Evolutionary conservation across 2,888 invertebrate genomes (phyloP), one percentile per base, ranked within the genome.

Genomic region (Anorthoa munda): DNA sequence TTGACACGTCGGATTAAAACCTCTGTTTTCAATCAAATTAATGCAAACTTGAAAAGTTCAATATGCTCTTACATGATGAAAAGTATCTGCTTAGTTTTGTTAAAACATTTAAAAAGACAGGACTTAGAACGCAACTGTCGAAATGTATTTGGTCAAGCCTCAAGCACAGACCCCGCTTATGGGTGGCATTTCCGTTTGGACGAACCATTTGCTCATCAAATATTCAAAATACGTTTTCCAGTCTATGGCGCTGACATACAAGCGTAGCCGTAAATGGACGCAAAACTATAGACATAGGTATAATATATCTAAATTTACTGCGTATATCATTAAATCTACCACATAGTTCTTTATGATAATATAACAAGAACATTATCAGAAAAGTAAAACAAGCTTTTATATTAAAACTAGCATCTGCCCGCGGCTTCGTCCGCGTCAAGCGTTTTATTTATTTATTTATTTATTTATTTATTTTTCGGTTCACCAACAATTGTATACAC

Each of bases 221-320:
- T 68, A 68, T 71, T 63, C 21, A 50, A 66, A 55, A 45, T 65
- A 23, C 45, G n/a, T 45, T 12, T 39, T 7, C 31, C 11, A 18
- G 12, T 1, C 12, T 53, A 5, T 50, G 23, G 4, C 5, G 15
- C 9, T 21, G 17, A 18, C 18, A 45, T 17, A 39, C 9, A 17
- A 39, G 7, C 17, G 5, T 18, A 45, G 45, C 45, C 59, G n/a
- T 60, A 9, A 45, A n/a, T 59, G 58, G 26, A 46, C n/a, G 13
- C 23, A 46, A n/a, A 15, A n/a, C n/a, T 39, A n/a, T 23, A 18
- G n/a, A n/a, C 56, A 17, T 39, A 39, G 7, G 39, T 17, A 15
- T 58, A 31, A 13, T 4, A 21, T 13, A 12, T 4, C 53, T 13
- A 9, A 13, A 21, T 4, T 5, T 13, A 53, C 5, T 9, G 50